phyloP scores from a whole-genome alignment of 2,113 vertebrate species.

The Anolis carolinensis region DNA sequence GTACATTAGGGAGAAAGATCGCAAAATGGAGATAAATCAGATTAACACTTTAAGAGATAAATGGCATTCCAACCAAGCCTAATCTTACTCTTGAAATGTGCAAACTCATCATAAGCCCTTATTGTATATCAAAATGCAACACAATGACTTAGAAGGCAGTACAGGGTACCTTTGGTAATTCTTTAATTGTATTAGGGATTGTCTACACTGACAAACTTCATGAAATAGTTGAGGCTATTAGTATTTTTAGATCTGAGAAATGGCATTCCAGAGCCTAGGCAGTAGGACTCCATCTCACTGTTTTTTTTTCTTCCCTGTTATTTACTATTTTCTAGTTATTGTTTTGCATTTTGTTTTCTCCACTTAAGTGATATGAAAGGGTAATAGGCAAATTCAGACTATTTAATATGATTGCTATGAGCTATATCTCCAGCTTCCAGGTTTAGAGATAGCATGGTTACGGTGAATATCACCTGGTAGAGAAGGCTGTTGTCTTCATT shows the following conservation, averaged over 20 bases:
- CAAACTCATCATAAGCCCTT: constrained; percentile 39
- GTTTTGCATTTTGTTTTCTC: no score
- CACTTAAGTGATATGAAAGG: not conserved
- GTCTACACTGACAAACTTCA: not conserved
- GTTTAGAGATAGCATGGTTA: no score
- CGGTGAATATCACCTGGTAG: no score
- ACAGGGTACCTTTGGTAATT: not conserved
- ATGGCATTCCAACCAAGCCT: constrained; percentile 56
- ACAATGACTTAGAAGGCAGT: constrained; percentile 8
- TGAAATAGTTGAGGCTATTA: not conserved
- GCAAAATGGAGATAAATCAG: constrained; percentile 49
- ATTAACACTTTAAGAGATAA: constrained; percentile 60
- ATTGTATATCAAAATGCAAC: constrained; percentile 17
- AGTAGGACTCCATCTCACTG: not conserved
- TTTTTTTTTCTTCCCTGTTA: not conserved
- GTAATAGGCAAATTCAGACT: no score
- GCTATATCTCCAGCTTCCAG: no score
- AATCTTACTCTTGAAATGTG: constrained; percentile 55
- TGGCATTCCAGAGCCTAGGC: constrained; percentile 20
- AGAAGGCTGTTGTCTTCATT: no score
- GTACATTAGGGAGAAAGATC: constrained; percentile 53
- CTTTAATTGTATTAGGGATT: constrained; percentile 5
- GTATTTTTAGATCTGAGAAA: not conserved
- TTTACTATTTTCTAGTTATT: not conserved
- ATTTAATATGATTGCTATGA: no score